A percentile compares a stretch with the other conserved stretches of the same genome.
Conservation (phyloP, 2,113 vertebrate genomes). For the Hypocryptadius cinnamomeus region DNA sequence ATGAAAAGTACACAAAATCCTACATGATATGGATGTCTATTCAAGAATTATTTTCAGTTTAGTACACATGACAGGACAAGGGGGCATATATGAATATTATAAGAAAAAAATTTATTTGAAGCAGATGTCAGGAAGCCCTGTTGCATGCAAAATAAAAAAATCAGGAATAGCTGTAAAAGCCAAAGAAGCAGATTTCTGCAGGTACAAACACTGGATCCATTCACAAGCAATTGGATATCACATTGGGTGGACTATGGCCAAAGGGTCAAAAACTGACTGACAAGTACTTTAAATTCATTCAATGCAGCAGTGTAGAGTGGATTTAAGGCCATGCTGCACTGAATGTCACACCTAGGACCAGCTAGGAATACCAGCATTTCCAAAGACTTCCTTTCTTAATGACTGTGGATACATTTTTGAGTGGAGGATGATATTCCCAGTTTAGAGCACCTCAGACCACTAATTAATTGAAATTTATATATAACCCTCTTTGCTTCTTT, state of each 20-base stretch:
- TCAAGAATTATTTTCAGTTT: constrained; percentile 63
- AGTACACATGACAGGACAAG: constrained; percentile 60
- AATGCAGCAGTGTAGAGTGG: neutral
- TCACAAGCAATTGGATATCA: constrained; percentile 38
- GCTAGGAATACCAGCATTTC: neutral
- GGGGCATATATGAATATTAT: constrained; percentile 58
- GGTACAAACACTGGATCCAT: constrained; percentile 57
- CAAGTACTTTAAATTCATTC: neutral
- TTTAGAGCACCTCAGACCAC: neutral
- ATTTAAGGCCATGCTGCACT: neutral
- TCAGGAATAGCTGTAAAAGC: constrained; percentile 25
- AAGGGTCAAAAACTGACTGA: neutral
- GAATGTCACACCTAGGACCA: neutral
- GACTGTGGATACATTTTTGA: neutral
- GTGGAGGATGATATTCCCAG: neutral
- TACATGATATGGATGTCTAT: constrained; percentile 51
- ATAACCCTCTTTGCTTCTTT: neutral
- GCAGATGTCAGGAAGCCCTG: constrained; percentile 67
- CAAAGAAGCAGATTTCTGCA: constrained; percentile 38
- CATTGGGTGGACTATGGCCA: neutral
- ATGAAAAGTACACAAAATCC: constrained; percentile 51
- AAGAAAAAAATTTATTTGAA: constrained; percentile 62
- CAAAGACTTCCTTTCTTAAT: neutral
- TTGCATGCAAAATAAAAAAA: constrained; percentile 17
- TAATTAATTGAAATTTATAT: neutral